Evolutionary conservation across 2,888 invertebrate species (phyloP).

Genomic region (Thelaira solivaga): DNA sequence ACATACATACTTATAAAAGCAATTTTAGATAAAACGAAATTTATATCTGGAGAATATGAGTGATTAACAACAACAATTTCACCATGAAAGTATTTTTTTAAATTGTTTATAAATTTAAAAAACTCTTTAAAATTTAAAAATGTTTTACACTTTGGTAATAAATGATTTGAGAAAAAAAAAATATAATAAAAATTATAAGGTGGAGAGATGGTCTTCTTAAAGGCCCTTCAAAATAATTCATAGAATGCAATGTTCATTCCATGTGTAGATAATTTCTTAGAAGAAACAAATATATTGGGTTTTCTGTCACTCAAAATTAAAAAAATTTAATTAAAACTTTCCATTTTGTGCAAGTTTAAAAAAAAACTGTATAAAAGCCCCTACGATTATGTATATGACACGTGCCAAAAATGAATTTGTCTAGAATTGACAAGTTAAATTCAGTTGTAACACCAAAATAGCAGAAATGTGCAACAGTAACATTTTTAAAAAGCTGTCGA

Average conservation of each 20-base stretch:
- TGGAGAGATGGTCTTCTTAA: no score
- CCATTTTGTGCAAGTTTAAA: constrained; percentile 7
- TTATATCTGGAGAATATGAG: constrained; percentile 9
- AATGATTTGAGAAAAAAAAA: no score
- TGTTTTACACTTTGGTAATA: not conserved
- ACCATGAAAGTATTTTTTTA: not conserved
- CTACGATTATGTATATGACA: constrained; percentile 44
- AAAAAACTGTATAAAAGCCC: constrained; percentile 27
- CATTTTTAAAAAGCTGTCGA: constrained; percentile 40
- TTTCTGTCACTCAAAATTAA: no score
- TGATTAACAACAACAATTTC: constrained; percentile 23
- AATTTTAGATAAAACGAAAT: constrained; percentile 10
- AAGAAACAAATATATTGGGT: no score
- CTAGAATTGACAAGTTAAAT: constrained; percentile 10
- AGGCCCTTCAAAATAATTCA: no score
- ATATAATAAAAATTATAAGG: no score
- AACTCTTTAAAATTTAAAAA: not conserved
- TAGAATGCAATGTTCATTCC: no score
- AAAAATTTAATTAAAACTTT: constrained; percentile 10
- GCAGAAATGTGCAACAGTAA: constrained; percentile 23
- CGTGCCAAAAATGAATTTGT: constrained; percentile 30
- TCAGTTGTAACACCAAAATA: not conserved
- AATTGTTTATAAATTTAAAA: constrained; percentile 31
- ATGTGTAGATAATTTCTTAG: no score
- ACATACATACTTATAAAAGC: not conserved